Evolutionary conservation across 2,113 vertebrate genomes (phyloP).

Genomic region (Puffinus mauretanicus): DNA sequence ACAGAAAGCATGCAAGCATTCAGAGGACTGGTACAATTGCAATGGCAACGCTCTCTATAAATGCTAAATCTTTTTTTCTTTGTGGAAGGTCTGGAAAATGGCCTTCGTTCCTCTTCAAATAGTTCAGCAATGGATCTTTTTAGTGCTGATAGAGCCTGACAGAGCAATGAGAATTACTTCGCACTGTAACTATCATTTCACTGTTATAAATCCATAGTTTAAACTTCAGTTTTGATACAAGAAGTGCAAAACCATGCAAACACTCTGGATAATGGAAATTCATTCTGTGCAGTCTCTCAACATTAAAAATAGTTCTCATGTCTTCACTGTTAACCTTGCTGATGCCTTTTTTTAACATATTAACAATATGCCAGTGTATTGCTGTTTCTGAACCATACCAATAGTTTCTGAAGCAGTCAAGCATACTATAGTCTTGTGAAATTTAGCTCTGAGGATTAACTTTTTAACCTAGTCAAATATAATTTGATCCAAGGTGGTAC

Average conservation of each 20-base stretch:
- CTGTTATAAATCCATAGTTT: background rate
- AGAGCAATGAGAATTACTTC: background rate
- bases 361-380: background rate
- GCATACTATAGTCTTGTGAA: background rate
- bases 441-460: background rate
- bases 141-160: background rate
- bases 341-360: background rate
- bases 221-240: background rate
- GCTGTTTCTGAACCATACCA: background rate
- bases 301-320: background rate
- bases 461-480: background rate
- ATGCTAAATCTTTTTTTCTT: background rate
- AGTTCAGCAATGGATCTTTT: background rate
- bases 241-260: background rate
- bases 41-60: background rate
- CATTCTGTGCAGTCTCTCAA: background rate
- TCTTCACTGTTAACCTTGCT: background rate
- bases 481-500: background rate
- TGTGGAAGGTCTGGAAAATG: background rate
- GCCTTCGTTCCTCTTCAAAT: background rate
- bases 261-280: background rate
- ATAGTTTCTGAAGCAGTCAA: background rate
- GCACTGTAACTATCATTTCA: background rate
- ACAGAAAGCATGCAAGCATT: background rate
- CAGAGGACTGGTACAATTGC: background rate